Evolutionary conservation across 2,797 vertebrate genomes (phyloP).

Genomic region (Coilia nasus): DNA sequence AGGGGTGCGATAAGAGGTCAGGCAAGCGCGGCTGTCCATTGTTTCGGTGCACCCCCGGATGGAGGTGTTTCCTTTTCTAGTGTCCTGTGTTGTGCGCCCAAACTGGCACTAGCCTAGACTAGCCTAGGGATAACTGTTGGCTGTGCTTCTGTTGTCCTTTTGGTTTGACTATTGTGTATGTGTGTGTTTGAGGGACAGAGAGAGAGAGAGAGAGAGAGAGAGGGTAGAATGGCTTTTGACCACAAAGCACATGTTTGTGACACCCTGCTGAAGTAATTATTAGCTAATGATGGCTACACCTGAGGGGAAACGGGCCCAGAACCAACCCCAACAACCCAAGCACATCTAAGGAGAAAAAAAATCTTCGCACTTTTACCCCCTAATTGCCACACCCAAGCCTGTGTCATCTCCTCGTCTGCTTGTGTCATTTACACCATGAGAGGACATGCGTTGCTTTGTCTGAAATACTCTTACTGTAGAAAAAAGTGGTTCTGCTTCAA

Average conservation of each 20-base stretch:
- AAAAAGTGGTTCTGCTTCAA: not conserved
- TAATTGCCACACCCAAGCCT: not conserved
- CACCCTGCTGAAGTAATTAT: not conserved
- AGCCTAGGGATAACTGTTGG: not conserved
- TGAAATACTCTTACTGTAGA: not conserved
- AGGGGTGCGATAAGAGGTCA: not conserved
- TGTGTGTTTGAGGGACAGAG: not conserved
- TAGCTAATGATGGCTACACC: not conserved
- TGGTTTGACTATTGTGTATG: not conserved
- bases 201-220: too few species aligned
- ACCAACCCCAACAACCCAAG: not conserved
- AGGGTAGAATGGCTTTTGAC: too few species aligned
- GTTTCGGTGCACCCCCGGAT: not conserved
- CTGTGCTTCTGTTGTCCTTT: not conserved
- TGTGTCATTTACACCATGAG: not conserved
- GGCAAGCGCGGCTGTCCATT: not conserved
- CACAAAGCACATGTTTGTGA: not conserved
- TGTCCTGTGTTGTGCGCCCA: not conserved
- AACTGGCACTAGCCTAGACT: not conserved
- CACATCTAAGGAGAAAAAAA: not conserved
- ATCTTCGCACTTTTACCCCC: conserved; percentile 12
- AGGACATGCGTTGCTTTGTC: not conserved
- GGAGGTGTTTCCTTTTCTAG: not conserved
- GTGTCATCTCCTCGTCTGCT: not conserved
- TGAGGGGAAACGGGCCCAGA: not conserved